Base-by-base conservation (phyloP, 2,888 invertebrate species). In the Chouioia cunea region DNA sequence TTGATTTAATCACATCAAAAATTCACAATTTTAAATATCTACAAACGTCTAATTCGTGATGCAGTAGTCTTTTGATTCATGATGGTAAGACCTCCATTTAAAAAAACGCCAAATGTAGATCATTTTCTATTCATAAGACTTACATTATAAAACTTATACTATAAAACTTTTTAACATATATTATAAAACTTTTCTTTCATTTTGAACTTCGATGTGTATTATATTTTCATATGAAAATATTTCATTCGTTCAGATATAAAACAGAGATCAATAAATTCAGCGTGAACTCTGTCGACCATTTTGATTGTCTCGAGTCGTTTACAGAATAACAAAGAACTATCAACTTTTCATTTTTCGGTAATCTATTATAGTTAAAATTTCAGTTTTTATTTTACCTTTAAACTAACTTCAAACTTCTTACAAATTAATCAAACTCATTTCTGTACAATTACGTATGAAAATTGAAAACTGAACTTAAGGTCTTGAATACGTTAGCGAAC, bases 311-410 rank as follows among this genome's bases (percentile, higher is more conserved):
- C 10, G 36, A 36, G 18, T 8, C 43, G 47, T 60, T 54, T 27
- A 43, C 10, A 36, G 36, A 36, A 46, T 23, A 57, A 65, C 69
- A 68, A 72, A 60, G 23, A 60, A 69, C 20, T 15, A 50, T 70
- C 62, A 43, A 56, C 44, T 53, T 57, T 16, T 47, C 10, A 59
- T 50, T 16, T 65, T 71, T 64, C 23, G 68, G 59, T 50, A 60
- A 58, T 14, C 16, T 23, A 12, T 12, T 36, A 36, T 1, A 36
- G 36, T 36, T 65, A 59, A 72, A 72, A 68, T 72, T 72, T 22
- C 60, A 52, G 71, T 68, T 71, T 36, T 71, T 43, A 36, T 59
- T 57, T 67, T 50, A 53, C 57, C 8, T n/a, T 60, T 56, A 52
- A 63, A 36, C 56, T 53, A 64, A 68, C 52, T 64, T 56, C 52